phyloP scores from a whole-genome alignment of 2,888 invertebrate genomes.

The Nasonovia ribisnigri region DNA sequence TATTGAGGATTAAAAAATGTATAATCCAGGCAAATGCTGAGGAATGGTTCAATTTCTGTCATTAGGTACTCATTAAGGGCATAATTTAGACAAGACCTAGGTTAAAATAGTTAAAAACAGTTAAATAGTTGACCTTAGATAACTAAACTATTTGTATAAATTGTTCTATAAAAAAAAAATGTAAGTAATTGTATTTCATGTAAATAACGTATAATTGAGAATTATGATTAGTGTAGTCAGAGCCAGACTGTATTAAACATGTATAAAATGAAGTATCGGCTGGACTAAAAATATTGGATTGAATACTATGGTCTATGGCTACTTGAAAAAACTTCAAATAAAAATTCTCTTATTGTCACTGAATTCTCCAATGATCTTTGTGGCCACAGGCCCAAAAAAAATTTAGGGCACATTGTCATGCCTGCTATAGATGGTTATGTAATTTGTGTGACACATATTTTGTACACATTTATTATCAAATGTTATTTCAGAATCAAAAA shows the following conservation, averaged over 20 bases:
- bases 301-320: not conserved
- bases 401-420: not conserved
- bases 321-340: not conserved
- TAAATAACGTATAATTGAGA: not conserved
- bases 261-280: not conserved
- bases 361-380: not conserved
- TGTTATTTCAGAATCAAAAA: slow-evolving; percentile 77
- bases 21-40: not conserved
- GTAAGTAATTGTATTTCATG: not conserved
- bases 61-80: not conserved
- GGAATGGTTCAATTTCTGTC: not conserved
- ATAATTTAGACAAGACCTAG: not conserved
- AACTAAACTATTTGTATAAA: not conserved
- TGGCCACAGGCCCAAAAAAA: not conserved
- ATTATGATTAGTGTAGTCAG: not conserved
- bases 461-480: not conserved
- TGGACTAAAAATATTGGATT: not conserved
- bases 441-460: not conserved
- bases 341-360: not conserved
- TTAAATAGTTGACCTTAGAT: not conserved
- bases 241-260: not conserved
- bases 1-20: not conserved
- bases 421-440: not conserved
- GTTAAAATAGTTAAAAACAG: not conserved
- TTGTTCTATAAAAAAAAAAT: not conserved